A percentile compares a stretch with the other conserved stretches of the same genome.
These are phyloP conservation scores for Oophaga sylvatica DNA, from an alignment of 2,797 vertebrate species.

Conservation along the genomic window DNA sequence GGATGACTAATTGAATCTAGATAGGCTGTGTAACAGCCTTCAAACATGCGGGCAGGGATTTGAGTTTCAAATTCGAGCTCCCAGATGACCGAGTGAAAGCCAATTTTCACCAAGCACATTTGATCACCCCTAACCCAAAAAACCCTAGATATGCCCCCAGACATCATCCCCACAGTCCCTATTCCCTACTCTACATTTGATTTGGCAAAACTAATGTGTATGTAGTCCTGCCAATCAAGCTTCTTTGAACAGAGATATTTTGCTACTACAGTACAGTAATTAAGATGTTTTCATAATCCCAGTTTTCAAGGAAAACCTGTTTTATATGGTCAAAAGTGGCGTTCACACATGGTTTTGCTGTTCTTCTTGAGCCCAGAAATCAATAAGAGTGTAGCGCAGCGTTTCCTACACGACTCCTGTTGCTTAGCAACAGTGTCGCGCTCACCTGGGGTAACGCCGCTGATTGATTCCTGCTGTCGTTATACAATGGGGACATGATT, in stretches of 20 bases:
- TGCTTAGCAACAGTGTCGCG: conserved; percentile 41
- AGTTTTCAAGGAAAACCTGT: background rate
- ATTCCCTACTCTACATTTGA: no score
- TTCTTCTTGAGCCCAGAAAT: conserved; percentile 12
- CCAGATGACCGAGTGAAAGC: no score
- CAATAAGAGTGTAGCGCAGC: conserved; percentile 27
- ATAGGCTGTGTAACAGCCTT: no score
- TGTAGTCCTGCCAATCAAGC: no score
- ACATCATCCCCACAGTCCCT: no score
- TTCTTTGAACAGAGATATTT: background rate
- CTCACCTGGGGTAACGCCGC: conserved; percentile 4
- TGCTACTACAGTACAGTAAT: background rate
- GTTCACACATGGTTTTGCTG: background rate
- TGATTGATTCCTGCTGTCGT: conserved; percentile 50
- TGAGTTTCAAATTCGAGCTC: no score
- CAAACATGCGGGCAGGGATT: no score
- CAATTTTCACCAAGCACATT: no score
- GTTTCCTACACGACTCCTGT: background rate
- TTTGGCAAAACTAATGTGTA: no score
- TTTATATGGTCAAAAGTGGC: background rate
- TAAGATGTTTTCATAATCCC: background rate
- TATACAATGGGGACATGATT: conserved; percentile 49
- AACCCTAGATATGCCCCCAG: no score
- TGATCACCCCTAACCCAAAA: no score
- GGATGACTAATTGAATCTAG: no score